phyloP scores from a whole-genome alignment of 2,797 vertebrate genomes.

The Acipenser oxyrinchus region DNA sequence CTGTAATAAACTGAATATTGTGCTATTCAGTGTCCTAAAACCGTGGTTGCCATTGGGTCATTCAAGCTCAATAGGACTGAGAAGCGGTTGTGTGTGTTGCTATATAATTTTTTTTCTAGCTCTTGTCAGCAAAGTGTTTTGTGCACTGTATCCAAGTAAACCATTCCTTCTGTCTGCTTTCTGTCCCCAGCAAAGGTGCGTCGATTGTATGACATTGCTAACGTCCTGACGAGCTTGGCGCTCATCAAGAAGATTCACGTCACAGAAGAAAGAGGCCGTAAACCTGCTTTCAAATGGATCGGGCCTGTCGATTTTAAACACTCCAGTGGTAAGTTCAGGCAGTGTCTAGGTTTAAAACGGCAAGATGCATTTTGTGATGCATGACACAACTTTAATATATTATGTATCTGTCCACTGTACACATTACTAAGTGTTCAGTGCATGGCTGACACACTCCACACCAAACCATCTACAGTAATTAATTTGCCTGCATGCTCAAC shows the following conservation, averaged over 20 bases:
- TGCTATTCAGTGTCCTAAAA: no score
- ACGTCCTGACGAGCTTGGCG: constrained; percentile 81
- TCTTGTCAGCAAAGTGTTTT: background rate
- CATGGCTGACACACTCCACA: no score
- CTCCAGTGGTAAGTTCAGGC: constrained; percentile 46
- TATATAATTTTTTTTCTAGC: background rate
- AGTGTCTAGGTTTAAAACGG: constrained; percentile 18
- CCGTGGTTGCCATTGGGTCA: no score
- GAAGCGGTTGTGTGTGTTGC: background rate
- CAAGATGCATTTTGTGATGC: background rate
- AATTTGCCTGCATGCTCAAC: no score
- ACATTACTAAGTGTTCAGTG: no score
- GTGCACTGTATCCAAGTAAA: no score
- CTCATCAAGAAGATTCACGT: constrained; percentile 88
- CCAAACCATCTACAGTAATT: no score
- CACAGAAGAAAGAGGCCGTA: constrained; percentile 76
- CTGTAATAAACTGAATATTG: no score
- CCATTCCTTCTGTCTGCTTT: background rate
- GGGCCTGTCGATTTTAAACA: constrained; percentile 69
- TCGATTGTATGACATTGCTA: constrained; percentile 87
- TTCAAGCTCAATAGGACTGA: no score
- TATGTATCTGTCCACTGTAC: no score
- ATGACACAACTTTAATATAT: no score
- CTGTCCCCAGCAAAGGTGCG: constrained; percentile 76
- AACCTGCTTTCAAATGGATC: constrained; percentile 89